These are phyloP conservation scores for Mimachlamys varia DNA, from an alignment of 2,888 invertebrate species.

Conservation along the genomic window DNA sequence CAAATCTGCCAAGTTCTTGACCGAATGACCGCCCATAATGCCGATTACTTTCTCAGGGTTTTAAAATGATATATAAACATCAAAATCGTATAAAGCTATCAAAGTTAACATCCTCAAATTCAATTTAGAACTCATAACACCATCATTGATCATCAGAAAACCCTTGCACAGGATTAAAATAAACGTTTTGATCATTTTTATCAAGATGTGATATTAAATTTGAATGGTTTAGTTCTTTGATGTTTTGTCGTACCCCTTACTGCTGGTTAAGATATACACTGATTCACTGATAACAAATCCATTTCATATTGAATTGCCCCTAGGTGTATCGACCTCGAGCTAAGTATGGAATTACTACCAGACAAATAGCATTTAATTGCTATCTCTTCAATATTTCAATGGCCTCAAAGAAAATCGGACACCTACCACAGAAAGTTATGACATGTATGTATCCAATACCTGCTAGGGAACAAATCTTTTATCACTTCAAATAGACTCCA, in stretches of 20 bases:
- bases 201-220: constrained; percentile 1
- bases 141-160: not conserved
- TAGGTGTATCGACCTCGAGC: not conserved
- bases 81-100: not conserved
- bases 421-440: not conserved
- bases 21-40: not conserved
- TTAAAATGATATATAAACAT: not conserved
- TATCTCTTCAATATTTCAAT: not conserved
- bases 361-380: not conserved
- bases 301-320: not conserved
- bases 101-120: not conserved
- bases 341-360: not conserved
- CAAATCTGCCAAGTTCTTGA: not conserved
- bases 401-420: not conserved
- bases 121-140: not conserved
- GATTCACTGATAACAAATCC: not conserved
- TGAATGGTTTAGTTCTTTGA: not conserved
- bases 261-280: not conserved
- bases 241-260: not conserved
- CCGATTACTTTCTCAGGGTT: not conserved
- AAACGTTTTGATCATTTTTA: not conserved
- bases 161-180: not conserved
- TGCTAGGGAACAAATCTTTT: not conserved
- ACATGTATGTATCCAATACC: not conserved
- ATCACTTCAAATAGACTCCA: not conserved